A percentile compares a stretch with the other conserved stretches of the same genome.
Evolutionary conservation across 2,888 invertebrate species (phyloP).

Genomic region (Drosophila histrio): DNA sequence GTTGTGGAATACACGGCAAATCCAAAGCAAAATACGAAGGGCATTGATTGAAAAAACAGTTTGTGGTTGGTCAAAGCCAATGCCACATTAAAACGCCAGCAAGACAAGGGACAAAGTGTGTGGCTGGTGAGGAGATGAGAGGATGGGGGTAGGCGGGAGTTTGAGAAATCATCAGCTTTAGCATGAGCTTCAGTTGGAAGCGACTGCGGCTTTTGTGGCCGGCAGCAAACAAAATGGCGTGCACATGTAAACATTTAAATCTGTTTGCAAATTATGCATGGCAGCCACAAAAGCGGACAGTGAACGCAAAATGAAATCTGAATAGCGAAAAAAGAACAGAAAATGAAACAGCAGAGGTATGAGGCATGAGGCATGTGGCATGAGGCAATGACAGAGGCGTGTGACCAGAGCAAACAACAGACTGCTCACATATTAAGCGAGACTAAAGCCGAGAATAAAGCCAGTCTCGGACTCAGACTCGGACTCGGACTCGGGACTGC

Average conservation of each 20-base stretch:
- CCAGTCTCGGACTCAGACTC: background rate
- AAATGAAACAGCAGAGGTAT: background rate
- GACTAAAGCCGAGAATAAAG: background rate
- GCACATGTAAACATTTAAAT: constrained; percentile 73
- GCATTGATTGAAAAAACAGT: constrained; percentile 1
- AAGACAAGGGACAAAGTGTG: background rate
- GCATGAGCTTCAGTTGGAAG: background rate
- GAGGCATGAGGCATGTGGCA: background rate
- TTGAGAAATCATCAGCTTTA: background rate
- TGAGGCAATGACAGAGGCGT: background rate
- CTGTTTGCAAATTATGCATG: constrained; percentile 72
- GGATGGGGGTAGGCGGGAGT: background rate
- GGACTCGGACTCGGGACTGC: background rate
- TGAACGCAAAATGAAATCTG: constrained; percentile 8
- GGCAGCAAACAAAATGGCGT: constrained; percentile 53
- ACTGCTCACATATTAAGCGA: constrained; percentile 13
- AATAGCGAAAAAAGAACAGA: constrained; percentile 15
- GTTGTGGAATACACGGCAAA: background rate
- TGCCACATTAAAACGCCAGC: constrained; percentile 1
- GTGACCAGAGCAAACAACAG: constrained; percentile 11
- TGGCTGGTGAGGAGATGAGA: background rate
- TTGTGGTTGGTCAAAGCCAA: constrained; percentile 25
- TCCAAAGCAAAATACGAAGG: background rate
- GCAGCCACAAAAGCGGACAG: constrained; percentile 30
- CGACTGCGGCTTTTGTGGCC: constrained; percentile 43